Evolutionary conservation across 2,888 invertebrate species (phyloP).

Genomic region (Acleris sparsana): DNA sequence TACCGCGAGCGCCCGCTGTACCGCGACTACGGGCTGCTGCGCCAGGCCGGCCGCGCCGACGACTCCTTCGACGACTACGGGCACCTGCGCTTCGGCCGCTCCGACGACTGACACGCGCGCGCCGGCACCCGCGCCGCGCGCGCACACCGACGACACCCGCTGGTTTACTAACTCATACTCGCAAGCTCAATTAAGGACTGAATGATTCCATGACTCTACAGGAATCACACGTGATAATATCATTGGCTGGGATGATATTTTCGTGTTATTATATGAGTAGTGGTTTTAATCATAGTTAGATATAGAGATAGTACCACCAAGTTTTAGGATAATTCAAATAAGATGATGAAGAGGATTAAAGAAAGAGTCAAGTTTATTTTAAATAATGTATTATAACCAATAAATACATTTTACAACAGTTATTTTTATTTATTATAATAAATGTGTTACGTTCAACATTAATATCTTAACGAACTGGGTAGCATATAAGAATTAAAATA

Average conservation of each 20-base stretch:
- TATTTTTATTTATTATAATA: conserved; percentile 72
- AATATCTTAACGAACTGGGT: conserved; percentile 56
- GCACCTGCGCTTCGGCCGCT: conserved; percentile 88
- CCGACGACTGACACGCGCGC: conserved; percentile 70
- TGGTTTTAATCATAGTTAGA: conserved; percentile 8
- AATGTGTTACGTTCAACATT: conserved; percentile 57
- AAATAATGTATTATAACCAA: conserved; percentile 77
- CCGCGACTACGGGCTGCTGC: conserved; percentile 85
- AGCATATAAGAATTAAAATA: conserved; percentile 40
- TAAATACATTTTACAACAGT: conserved; percentile 83
- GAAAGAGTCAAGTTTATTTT: conserved; percentile 57
- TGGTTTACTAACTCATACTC: conserved; percentile 1
- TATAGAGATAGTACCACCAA: conserved; percentile 25
- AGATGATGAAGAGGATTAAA: no score
- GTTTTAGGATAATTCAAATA: conserved; percentile 36
- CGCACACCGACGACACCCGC: conserved; percentile 42
- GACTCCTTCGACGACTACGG: conserved; percentile 90
- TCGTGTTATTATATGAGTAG: conserved; percentile 44
- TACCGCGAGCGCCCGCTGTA: conserved; percentile 61
- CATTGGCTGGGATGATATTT: conserved; percentile 67
- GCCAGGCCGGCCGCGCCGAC: conserved; percentile 72
- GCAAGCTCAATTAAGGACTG: neutral
- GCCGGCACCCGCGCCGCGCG: conserved; percentile 31
- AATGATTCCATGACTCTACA: no score
- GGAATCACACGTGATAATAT: conserved; percentile 53